Evolutionary conservation across 1,140 invertebrate genomes (phyloP), one percentile per base, ranked within the genome.

Genomic region (Rhynchophorus ferrugineus): DNA sequence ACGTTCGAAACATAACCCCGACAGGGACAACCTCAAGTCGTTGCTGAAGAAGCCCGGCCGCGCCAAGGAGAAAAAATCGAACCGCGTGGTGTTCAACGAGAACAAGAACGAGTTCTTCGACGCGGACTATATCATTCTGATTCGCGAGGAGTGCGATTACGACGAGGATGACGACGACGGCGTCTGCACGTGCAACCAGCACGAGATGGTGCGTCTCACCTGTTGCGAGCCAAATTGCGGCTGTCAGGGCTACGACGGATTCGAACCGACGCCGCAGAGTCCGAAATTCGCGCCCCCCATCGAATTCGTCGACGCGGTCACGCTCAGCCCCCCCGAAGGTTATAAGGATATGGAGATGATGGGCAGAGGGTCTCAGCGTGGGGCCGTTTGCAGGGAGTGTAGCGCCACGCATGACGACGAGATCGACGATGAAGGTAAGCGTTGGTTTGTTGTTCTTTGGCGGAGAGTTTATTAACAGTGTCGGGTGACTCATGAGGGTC

Each of bases 61-160:
- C 38, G 73, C 52, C 61, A 70, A 35, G 68, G 53, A 57, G 22
- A 62, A 64, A 45, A 58, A 58, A 43, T 59, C 58, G 29, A 65
- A 67, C 39, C 78, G 87, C n/a, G 87, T 91, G 0, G 80, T 87
- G 8, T 89, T 91, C 59, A 85, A 89, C 65, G 87, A 91, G 70
- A 85, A 83, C 54, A 77, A 84, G 16, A 91, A 91, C 70, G 85
- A 88, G 69, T 89, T 88, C 70, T 89, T 89, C 66, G 87, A 89
- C 48, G 86, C 87, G 1, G 87, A 91, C 70, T 91, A 91, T 62
- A 89, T 91, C 55, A 89, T 91, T 60, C 71, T 89, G 17, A 87
- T 89, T 39, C 80, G 87, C 33, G 86, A 89, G 61, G 87, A 90
- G 63, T 87, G 84, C 57, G 83, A 85, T 49, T 83, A 84, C 60